phyloP scores from a whole-genome alignment of 2,797 vertebrate species.

The Sciurus vulgaris region DNA sequence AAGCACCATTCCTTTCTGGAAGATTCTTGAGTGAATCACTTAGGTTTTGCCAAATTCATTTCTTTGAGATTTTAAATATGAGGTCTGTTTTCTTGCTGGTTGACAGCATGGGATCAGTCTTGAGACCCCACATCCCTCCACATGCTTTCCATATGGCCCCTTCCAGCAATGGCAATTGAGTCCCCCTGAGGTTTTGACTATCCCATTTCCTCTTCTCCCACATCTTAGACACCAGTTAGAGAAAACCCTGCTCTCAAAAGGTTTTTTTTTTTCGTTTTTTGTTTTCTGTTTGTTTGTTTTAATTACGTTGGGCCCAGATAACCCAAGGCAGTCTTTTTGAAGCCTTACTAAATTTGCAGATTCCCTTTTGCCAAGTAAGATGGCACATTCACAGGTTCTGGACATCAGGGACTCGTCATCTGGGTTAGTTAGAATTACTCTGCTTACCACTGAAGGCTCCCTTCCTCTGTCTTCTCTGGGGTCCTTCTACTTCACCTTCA shows the following conservation, averaged over 20 bases:
- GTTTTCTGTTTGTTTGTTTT: no score
- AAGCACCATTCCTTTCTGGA: neutral
- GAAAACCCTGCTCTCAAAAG: neutral
- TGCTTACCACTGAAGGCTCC: neutral
- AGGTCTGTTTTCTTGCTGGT: neutral
- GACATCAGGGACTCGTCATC: neutral
- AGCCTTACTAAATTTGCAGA: neutral
- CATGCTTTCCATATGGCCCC: neutral
- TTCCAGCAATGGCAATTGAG: neutral
- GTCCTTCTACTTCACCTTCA: neutral
- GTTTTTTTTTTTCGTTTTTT: neutral
- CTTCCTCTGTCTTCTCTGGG: neutral
- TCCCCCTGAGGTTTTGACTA: neutral
- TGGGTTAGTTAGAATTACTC: neutral
- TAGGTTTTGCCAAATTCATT: neutral
- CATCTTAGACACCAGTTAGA: neutral
- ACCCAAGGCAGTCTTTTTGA: neutral
- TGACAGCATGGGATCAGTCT: neutral
- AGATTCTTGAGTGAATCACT: neutral
- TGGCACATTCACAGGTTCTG: neutral
- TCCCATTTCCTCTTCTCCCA: neutral
- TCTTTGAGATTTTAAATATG: neutral
- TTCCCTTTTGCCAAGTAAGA: neutral
- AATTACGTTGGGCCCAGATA: neutral
- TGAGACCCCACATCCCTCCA: neutral